These are phyloP conservation scores for Apotomis turbidana DNA, from an alignment of 2,888 invertebrate genomes.

Conservation along the genomic window DNA sequence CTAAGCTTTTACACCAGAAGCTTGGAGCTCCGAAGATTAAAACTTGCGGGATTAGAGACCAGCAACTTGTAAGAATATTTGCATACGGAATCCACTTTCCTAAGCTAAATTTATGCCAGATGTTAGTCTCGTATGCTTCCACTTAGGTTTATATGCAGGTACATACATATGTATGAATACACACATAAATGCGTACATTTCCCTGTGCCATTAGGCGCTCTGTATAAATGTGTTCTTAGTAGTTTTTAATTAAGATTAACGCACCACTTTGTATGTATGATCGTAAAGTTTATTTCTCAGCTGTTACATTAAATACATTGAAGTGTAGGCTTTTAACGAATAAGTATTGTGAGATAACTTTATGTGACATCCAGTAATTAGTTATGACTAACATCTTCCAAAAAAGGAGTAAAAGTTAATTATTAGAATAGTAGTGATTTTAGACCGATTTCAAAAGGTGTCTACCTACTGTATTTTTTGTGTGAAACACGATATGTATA, in stretches of 20 bases:
- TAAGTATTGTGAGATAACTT: too few species aligned
- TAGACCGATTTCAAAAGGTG: too few species aligned
- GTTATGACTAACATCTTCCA: too few species aligned
- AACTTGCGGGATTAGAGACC: conserved; percentile 34
- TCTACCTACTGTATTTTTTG: too few species aligned
- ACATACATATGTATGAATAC: conserved; percentile 5
- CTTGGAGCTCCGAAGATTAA: conserved; percentile 6
- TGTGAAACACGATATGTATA: too few species aligned
- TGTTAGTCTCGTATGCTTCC: conserved; percentile 25
- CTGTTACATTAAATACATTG: too few species aligned
- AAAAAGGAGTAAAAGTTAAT: too few species aligned
- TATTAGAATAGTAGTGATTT: too few species aligned
- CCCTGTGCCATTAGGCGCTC: not conserved
- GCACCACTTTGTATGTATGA: not conserved
- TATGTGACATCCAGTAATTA: too few species aligned
- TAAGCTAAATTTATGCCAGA: conserved; percentile 48
- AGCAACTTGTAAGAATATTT: conserved; percentile 43
- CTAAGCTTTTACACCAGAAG: not conserved
- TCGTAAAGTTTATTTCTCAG: too few species aligned
- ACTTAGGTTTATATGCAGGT: conserved; percentile 11
- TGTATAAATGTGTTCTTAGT: conserved; percentile 4
- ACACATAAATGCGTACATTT: conserved; percentile 11
- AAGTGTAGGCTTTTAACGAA: too few species aligned
- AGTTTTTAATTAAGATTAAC: not conserved
- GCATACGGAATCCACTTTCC: conserved; percentile 49